These are phyloP conservation scores for Drosophila insularis DNA, from an alignment of 1,140 invertebrate species.

Conservation along the genomic window DNA sequence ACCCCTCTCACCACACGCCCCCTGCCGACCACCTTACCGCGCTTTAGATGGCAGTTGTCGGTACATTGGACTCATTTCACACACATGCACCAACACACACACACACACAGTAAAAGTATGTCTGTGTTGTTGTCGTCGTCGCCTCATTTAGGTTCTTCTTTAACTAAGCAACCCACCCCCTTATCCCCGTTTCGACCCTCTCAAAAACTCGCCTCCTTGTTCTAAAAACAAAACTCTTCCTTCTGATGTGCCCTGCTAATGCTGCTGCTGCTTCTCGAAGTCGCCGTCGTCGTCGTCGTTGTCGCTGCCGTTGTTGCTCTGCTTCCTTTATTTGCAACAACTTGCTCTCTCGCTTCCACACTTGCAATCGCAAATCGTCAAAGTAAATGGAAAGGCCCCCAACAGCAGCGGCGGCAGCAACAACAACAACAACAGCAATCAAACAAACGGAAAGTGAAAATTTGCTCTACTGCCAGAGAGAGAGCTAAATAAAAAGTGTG, in stretches of 20 bases:
- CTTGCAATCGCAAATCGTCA: constrained; percentile 58
- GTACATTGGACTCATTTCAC: constrained; percentile 75
- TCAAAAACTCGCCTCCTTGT: constrained; percentile 29
- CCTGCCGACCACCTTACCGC: constrained; percentile 3
- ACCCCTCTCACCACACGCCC: neutral
- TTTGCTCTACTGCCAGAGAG: constrained; percentile 75
- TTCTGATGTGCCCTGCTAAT: constrained; percentile 45
- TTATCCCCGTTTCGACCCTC: neutral
- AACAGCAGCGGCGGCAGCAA: constrained; percentile 29
- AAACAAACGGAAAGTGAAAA: constrained; percentile 80
- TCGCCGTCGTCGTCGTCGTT: neutral
- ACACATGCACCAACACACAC: constrained; percentile 37
- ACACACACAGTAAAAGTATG: constrained; percentile 46
- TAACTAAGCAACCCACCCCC: constrained; percentile 11
- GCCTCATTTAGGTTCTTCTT: constrained; percentile 76
- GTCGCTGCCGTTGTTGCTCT: constrained; percentile 56
- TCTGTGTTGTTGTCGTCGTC: constrained; percentile 52
- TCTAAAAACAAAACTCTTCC: constrained; percentile 74
- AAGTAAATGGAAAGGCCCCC: constrained; percentile 78
- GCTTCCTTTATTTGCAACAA: constrained; percentile 76
- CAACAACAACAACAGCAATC: constrained; percentile 49
- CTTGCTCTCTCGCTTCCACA: constrained; percentile 40
- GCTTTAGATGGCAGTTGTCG: constrained; percentile 40
- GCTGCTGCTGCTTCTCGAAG: constrained; percentile 22
- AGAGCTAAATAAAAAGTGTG: constrained; percentile 13